These are phyloP conservation scores for Tympanoctomys barrerae DNA, from an alignment of 2,797 vertebrate genomes.

Conservation along the genomic window DNA sequence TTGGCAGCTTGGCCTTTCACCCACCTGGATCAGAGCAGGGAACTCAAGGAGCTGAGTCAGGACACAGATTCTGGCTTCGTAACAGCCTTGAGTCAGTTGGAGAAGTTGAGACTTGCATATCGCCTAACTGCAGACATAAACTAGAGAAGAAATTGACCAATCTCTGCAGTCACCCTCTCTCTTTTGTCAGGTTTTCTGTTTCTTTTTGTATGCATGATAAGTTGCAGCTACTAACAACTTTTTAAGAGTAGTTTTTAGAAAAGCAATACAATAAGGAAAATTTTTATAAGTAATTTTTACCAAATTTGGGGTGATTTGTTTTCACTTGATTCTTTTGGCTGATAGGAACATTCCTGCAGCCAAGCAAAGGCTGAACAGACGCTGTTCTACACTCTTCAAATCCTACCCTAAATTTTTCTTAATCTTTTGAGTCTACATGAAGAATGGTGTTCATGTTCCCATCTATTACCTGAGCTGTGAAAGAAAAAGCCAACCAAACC, in stretches of 20 bases:
- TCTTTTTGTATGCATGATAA: neutral
- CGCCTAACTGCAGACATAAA: neutral
- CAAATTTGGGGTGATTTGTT: neutral
- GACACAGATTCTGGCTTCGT: neutral
- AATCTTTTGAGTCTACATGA: conserved; percentile 64
- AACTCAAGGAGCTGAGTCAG: neutral
- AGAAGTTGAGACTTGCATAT: conserved; percentile 18
- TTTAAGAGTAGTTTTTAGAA: neutral
- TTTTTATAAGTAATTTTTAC: conserved; percentile 26
- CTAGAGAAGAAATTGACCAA: conserved; percentile 33
- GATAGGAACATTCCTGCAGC: conserved; percentile 69
- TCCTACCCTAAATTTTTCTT: conserved; percentile 67
- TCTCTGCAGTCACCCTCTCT: conserved; percentile 1
- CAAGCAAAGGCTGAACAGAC: conserved; percentile 53
- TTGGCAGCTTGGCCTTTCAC: neutral
- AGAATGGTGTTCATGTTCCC: neutral
- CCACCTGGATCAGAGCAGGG: neutral
- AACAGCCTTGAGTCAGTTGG: neutral
- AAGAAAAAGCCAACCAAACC: conserved; percentile 41
- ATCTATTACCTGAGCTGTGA: conserved; percentile 48
- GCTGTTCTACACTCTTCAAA: conserved; percentile 57
- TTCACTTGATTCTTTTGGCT: conserved; percentile 64
- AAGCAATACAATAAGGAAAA: neutral
- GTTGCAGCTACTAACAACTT: neutral
- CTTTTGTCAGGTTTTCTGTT: conserved; percentile 45